A percentile compares a stretch with the other conserved stretches of the same genome.
phyloP scores from a whole-genome alignment of 30 jellyfish, hydroid and myxozoan genomes.

The Aurelia aurita region DNA sequence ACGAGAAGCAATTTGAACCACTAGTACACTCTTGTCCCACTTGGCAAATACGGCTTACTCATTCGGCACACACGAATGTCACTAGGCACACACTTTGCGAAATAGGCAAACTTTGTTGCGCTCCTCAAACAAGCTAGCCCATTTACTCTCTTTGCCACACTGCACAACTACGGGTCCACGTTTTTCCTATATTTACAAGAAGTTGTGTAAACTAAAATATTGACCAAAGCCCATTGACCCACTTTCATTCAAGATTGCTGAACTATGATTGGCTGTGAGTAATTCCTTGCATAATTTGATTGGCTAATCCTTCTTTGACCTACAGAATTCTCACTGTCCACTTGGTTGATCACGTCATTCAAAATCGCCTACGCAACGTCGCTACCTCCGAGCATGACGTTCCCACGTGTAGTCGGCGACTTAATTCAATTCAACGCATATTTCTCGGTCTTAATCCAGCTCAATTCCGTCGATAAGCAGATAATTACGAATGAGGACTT shows the following conservation, averaged over 20 bases:
- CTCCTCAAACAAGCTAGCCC: not conserved
- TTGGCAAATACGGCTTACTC: not conserved
- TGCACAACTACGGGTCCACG: constrained; percentile 44
- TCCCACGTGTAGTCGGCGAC: constrained; percentile 59
- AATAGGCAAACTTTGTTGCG: not conserved
- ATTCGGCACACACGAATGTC: not conserved
- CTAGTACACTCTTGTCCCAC: no score
- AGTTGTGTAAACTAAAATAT: constrained; percentile 39
- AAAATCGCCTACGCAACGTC: constrained; percentile 51
- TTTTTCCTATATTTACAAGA: constrained; percentile 37
- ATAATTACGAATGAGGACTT: no score
- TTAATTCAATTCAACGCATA: not conserved
- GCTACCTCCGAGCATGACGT: constrained; percentile 56
- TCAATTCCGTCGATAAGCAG: no score
- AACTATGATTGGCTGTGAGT: constrained; percentile 50
- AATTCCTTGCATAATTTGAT: constrained; percentile 16
- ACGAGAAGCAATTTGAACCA: no score
- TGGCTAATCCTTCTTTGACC: constrained; percentile 36
- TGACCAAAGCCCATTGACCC: constrained; percentile 64
- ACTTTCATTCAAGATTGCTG: constrained; percentile 27
- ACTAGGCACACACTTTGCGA: not conserved
- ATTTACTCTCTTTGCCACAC: not conserved
- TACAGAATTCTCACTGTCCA: not conserved
- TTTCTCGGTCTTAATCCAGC: not conserved
- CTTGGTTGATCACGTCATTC: constrained; percentile 8